phyloP scores from a whole-genome alignment of 2,113 vertebrate genomes.

The Myiozetetes cayanensis region DNA sequence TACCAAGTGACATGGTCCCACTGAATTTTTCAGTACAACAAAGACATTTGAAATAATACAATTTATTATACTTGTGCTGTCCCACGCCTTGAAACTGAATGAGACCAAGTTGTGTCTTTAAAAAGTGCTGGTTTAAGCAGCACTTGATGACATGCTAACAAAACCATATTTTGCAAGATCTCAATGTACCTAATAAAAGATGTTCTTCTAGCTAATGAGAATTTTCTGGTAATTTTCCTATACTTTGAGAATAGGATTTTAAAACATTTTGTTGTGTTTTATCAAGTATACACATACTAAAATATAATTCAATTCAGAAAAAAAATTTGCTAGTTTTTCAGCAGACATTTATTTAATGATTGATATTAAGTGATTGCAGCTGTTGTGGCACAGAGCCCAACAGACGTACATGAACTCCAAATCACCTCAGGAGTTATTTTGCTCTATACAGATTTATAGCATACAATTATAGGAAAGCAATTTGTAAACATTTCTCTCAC shows the following conservation, averaged over 20 bases:
- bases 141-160: background rate
- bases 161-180: background rate
- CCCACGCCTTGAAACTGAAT: background rate
- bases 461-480: fast-evolving
- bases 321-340: background rate
- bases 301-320: background rate
- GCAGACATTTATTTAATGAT: background rate
- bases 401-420: background rate
- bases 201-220: background rate
- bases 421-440: background rate
- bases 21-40: background rate
- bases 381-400: background rate
- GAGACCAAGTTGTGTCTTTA: background rate
- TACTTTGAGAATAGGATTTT: background rate
- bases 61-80: background rate
- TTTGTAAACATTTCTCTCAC: background rate
- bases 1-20: background rate
- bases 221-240: background rate
- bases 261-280: background rate
- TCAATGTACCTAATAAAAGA: background rate
- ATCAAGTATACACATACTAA: background rate
- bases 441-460: background rate
- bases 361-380: background rate
- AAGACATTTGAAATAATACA: background rate
- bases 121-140: background rate